A percentile compares a stretch with the other conserved stretches of the same genome.
Conservation (phyloP, 2,797 vertebrate species). For the Chanos chanos region DNA sequence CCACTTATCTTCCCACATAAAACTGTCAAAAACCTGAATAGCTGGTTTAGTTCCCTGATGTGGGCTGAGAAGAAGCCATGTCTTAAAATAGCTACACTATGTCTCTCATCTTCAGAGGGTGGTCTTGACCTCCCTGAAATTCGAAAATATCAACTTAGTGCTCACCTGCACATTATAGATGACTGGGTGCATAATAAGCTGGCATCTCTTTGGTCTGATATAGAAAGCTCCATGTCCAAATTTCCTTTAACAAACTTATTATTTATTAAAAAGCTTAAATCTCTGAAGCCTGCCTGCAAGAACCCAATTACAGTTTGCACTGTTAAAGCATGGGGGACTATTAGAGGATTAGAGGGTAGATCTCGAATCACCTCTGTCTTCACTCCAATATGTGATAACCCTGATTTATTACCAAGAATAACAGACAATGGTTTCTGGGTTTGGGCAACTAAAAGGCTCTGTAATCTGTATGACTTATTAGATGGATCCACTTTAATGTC, state of each 20-base stretch:
- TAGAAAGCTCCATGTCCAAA: not conserved
- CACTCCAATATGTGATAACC: not conserved
- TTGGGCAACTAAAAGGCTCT: not conserved
- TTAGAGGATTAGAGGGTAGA: not conserved
- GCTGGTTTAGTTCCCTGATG: conserved; percentile 6
- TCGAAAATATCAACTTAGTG: not conserved
- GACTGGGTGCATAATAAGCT: not conserved
- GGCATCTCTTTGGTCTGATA: not conserved
- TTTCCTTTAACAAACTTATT: not conserved
- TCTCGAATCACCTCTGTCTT: not conserved
- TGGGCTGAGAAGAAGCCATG: not conserved
- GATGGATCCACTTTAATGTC: not conserved
- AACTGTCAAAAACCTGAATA: not conserved
- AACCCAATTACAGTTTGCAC: not conserved
- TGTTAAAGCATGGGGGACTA: not conserved
- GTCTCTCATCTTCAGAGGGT: not conserved
- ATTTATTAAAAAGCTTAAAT: conserved; percentile 2
- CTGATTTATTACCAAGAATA: not conserved
- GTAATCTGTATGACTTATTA: not conserved
- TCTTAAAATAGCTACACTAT: not conserved
- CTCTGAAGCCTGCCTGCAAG: not conserved
- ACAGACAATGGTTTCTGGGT: not conserved
- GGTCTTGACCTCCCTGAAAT: not conserved
- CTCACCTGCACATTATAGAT: not conserved
- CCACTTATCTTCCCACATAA: conserved; percentile 1